phyloP scores from a whole-genome alignment of 2,888 invertebrate species.

The Chloroclysta siterata region DNA sequence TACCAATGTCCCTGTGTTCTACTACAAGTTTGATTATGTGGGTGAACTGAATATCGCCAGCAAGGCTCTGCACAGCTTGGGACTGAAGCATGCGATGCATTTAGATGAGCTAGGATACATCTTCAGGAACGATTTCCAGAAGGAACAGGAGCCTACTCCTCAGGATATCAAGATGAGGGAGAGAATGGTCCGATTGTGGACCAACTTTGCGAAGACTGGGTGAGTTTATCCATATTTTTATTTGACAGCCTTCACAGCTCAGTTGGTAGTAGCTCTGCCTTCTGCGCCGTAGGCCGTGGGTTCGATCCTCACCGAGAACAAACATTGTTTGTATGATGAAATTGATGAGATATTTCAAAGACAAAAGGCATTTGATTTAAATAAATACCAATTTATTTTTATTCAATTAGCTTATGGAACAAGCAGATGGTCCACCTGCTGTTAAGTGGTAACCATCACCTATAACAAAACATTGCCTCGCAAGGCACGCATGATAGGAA shows the following conservation, averaged over 20 bases:
- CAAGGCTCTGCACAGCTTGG: slow-evolving; percentile 47
- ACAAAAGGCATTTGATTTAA: no score
- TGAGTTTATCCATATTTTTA: slow-evolving; percentile 50
- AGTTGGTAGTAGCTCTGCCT: not conserved
- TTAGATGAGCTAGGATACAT: slow-evolving; percentile 73
- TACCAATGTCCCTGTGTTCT: slow-evolving; percentile 69
- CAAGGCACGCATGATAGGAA: no score
- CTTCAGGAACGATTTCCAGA: slow-evolving; percentile 66
- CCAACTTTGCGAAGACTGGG: slow-evolving; percentile 80
- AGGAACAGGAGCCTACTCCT: slow-evolving; percentile 61
- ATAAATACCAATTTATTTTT: no score
- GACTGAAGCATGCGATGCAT: slow-evolving; percentile 63
- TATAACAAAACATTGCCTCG: no score
- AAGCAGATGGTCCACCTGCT: no score
- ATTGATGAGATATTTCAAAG: no score
- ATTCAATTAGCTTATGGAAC: no score
- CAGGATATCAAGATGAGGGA: slow-evolving; percentile 74
- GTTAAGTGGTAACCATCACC: no score
- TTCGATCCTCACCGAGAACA: no score
- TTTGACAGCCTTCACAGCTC: not conserved
- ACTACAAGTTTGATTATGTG: slow-evolving; percentile 74
- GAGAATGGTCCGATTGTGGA: slow-evolving; percentile 73
- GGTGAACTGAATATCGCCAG: slow-evolving; percentile 66
- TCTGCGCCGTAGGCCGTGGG: no score
- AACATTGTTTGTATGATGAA: no score